Evolutionary conservation across 2,888 invertebrate genomes (phyloP), one percentile per base, ranked within the genome.

Genomic region (Tethea ocularis): DNA sequence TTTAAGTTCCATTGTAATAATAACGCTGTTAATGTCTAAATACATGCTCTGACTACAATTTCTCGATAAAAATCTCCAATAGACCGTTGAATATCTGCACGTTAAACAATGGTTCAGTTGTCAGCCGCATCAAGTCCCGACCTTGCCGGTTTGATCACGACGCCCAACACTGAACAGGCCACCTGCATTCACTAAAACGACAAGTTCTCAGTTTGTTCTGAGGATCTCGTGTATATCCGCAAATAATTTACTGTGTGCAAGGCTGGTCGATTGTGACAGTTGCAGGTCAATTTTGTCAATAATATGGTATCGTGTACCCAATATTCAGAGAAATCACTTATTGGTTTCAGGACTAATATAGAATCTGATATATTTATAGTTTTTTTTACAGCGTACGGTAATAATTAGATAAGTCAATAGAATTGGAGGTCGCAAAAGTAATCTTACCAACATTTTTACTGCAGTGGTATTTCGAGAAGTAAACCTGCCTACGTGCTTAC

Each of bases 121-220:
- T 17, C 41, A 20, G 20, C 41, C 20, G 38, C 38, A 46, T 46
- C 41, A 46, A 46, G 15, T 17, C 8, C 7, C 17, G n/a, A 8
- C 88, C 88, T 87, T 88, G 88, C 72, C 62, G 69, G 66, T 74
- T 68, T 68, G 74, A 78, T 86, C 87, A 87, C 85, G 87, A 86
- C 68, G 75, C 67, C 22, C 41, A 46, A 46, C 41, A 8, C 41
- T 46, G 20, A 5, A 20, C 20, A 46, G 78, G 74, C 74, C 83
- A 83, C 83, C 83, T 86, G 84, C 79, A 74, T 73, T 67, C 68
- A 60, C 63, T 57, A 56, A 51, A 61, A 54, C 58, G 41, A 59
- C 41, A 36, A 58, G 29, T 33, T 33, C 13, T 36, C 52, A 56
- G 17, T 38, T 41, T 38, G 36, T 51, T 26, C 41, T 51, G 55